Evolutionary conservation across 2,113 vertebrate genomes (phyloP).

Genomic region (Caranx ignobilis): DNA sequence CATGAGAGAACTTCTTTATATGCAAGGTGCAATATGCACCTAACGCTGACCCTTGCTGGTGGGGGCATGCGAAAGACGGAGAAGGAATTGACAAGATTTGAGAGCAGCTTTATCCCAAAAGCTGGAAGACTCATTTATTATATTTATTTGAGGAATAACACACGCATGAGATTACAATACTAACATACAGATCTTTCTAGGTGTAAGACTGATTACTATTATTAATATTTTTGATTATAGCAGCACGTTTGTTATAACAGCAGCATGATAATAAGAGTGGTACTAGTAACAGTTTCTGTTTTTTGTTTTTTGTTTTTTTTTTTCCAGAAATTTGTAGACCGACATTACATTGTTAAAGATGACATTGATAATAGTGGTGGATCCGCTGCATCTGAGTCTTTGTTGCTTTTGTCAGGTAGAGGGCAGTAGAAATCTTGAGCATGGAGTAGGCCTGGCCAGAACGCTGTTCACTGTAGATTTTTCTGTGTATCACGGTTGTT

Average conservation of each 20-base stretch:
- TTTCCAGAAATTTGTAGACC: neutral
- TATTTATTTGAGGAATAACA: neutral
- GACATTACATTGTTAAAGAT: neutral
- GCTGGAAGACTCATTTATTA: neutral
- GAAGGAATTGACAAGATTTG: neutral
- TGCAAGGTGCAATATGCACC: neutral
- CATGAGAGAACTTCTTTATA: neutral
- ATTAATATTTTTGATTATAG: neutral
- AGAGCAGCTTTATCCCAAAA: neutral
- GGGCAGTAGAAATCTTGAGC: slow-evolving; percentile 67
- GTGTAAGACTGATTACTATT: too few species aligned
- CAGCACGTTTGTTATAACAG: neutral
- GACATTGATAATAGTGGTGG: neutral
- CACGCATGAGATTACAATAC: neutral
- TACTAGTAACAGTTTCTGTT: neutral
- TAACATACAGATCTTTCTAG: neutral
- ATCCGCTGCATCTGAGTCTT: slow-evolving; percentile 11
- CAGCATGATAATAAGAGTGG: neutral
- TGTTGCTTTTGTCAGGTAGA: slow-evolving; percentile 48
- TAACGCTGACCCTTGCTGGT: neutral
- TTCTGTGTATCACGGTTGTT: slow-evolving; percentile 2
- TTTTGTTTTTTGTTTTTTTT: too few species aligned
- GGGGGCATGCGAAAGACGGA: neutral
- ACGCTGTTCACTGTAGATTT: slow-evolving; percentile 15
- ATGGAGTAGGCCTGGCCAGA: neutral